Evolutionary conservation across 2,797 vertebrate species (phyloP), one percentile per base, ranked within the genome.

Genomic region (Selene dorsalis): DNA sequence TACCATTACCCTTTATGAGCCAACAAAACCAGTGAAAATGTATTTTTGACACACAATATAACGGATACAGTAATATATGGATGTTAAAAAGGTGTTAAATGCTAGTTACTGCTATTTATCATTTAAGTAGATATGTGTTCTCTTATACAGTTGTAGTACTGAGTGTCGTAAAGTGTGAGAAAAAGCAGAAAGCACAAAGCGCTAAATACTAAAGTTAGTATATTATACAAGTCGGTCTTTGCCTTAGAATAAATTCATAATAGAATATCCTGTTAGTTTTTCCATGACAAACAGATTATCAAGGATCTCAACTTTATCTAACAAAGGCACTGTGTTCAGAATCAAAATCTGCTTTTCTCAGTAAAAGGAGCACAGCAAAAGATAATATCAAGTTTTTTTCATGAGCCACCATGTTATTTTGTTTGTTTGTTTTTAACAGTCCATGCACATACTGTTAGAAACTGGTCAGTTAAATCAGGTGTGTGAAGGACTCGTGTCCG

Each of bases 251-350:
- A 62, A 64, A 66, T 74, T 28, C 20, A 13, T 57, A 10, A 71
- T 32, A 57, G 3, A 61, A 38, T 45, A 62, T 63, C 61, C 24
- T 14, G n/a, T 62, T 26, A 48, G 13, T 59, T 62, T 48, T 61
- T 57, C n/a, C 1, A 26, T 53, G 16, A 69, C 55, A 73, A 70
- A 67, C 62, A 64, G 64, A 43, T 38, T 61, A 60, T 35, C 22
- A 58, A 35, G 47, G 14, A 72, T 9, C 22, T 75, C 17, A 18
- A 57, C 18, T 11, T 68, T 79, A 38, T 75, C 52, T 73, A 80
- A 86, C 78, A 82, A 91, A 91, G 85, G 90, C 89, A 91, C 89
- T 60, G 75, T 65, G 71, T 69, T 75, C 47, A 74, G 20, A 83
- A 64, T 74, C 20, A 48, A 60, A 69, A 53, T 45, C 32, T 61